Percentiles rank a stretch among this genome's conserved stretches.
These are phyloP conservation scores for Hirundo rustica DNA, from an alignment of 2,797 vertebrate species.

Conservation along the genomic window DNA sequence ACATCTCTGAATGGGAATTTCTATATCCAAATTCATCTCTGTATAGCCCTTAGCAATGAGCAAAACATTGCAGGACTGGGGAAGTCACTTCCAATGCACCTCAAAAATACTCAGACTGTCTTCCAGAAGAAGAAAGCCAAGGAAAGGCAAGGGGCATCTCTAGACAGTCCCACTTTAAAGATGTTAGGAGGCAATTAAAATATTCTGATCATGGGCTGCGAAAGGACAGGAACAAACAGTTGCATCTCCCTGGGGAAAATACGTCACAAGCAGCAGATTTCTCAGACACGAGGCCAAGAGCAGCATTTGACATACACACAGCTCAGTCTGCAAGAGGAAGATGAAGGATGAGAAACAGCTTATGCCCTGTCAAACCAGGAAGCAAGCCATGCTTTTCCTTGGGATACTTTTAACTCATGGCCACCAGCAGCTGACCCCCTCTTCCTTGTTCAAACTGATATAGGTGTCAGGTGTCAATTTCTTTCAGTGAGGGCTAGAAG, in stretches of 20 bases:
- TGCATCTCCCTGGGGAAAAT: not conserved
- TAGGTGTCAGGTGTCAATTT: not conserved
- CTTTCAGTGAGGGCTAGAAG: not conserved
- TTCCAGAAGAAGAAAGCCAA: not conserved
- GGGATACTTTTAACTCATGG: not conserved
- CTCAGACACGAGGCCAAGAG: not conserved
- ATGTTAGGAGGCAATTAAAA: not conserved
- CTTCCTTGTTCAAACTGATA: not conserved
- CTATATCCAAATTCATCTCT: not conserved
- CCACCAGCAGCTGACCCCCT: not conserved
- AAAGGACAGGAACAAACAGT: constrained; percentile 13
- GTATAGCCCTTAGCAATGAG: not conserved
- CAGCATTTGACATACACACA: not conserved
- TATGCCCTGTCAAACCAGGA: not conserved
- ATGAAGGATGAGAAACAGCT: not conserved
- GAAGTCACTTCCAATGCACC: not conserved
- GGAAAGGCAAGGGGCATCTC: not conserved
- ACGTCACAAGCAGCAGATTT: constrained; percentile 10
- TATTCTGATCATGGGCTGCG: not conserved
- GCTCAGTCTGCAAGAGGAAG: not conserved
- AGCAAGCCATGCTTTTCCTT: not conserved
- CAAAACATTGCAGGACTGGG: not conserved
- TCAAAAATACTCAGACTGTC: not conserved
- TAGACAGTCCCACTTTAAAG: not conserved
- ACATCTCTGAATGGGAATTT: not conserved